Evolutionary conservation across 1,140 invertebrate genomes (phyloP).

Genomic region (Zaprionus vittiger): DNA sequence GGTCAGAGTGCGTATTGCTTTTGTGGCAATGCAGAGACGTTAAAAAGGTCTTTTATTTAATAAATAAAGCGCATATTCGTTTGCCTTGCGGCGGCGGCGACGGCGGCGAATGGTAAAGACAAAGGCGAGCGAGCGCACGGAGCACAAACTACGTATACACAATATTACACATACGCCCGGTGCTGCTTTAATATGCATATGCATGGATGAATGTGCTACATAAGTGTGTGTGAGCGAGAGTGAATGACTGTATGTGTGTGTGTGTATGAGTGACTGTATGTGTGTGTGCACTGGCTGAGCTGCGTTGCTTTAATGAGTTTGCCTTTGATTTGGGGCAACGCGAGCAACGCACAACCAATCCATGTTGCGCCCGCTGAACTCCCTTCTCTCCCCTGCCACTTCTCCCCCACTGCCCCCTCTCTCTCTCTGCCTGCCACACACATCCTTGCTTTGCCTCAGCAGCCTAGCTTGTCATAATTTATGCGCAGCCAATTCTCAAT

Average conservation of each 20-base stretch:
- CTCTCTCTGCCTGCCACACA: background rate
- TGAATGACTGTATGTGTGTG: slow-evolving; percentile 12
- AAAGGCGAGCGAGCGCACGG: slow-evolving; percentile 23
- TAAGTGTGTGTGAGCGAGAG: slow-evolving; percentile 15
- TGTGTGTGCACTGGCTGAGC: slow-evolving; percentile 39
- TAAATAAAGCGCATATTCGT: slow-evolving; percentile 74
- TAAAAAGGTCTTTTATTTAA: slow-evolving; percentile 67
- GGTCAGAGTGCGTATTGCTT: slow-evolving; percentile 22
- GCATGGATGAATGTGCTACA: slow-evolving; percentile 41
- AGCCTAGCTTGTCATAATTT: slow-evolving; percentile 66
- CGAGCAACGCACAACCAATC: slow-evolving; percentile 43
- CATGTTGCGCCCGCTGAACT: background rate
- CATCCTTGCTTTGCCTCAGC: background rate
- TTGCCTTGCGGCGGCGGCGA: slow-evolving; percentile 58
- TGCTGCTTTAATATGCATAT: slow-evolving; percentile 77
- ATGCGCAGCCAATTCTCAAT: slow-evolving; percentile 70
- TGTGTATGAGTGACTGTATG: background rate
- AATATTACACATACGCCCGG: slow-evolving; percentile 71
- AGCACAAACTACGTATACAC: slow-evolving; percentile 40
- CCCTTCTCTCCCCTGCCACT: background rate
- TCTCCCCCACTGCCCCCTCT: background rate
- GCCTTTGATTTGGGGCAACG: slow-evolving; percentile 74
- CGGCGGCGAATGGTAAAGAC: slow-evolving; percentile 31
- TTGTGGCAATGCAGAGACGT: slow-evolving; percentile 38
- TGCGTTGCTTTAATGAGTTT: slow-evolving; percentile 72